Base-by-base conservation (phyloP, 2,113 vertebrate species). In the Motacilla alba region DNA sequence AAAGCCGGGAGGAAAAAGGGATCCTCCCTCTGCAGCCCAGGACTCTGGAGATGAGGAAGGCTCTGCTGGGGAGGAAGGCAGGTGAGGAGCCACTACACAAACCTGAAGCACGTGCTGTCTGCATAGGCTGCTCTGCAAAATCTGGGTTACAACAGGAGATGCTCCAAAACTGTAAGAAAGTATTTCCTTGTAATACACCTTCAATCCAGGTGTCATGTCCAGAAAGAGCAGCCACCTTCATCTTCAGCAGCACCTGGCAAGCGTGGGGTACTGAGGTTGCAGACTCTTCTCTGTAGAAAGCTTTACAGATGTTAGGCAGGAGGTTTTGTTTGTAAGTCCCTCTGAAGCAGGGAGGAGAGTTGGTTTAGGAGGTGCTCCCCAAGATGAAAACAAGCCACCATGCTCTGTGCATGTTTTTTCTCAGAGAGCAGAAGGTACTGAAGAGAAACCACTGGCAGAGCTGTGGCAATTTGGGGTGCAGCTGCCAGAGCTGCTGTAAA, bases 181-280 rank as follows among this genome's bases (percentile, higher is more conserved):
- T 16, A 47, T 35, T 8, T 72, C 33, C n/a, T 72, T 88, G 58
- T 47, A 31, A 31, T 31, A 67, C n/a, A 72, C 0, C 0, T 53
- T 52, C 3, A 24, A 16, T 35, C 43, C 59, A 92, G 47, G 33
- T 30, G 21, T 60, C 50, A 33, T 7, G 50, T 4, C 35, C 52
- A 85, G 69, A 59, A 77, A 67, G 11, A 16, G 24, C 0, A 2
- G 17, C 39, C 50, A 83, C 15, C 19, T 15, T 62, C 26, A 28
- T 39, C 37, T 62, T 59, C 56, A 39, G 41, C 59, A 64, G 74
- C 6, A n/a, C 28, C 7, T 53, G 30, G 41, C 55, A 66, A 62
- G 27, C 2, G 9, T 58, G 33, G 37, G 52, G 31, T 46, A 27
- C 56, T 70, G n/a, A 46, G 22, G 19, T 6, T 68, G 56, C 15